phyloP scores from a whole-genome alignment of 2,888 invertebrate species.

The Hermaeophaga mercurialis region DNA sequence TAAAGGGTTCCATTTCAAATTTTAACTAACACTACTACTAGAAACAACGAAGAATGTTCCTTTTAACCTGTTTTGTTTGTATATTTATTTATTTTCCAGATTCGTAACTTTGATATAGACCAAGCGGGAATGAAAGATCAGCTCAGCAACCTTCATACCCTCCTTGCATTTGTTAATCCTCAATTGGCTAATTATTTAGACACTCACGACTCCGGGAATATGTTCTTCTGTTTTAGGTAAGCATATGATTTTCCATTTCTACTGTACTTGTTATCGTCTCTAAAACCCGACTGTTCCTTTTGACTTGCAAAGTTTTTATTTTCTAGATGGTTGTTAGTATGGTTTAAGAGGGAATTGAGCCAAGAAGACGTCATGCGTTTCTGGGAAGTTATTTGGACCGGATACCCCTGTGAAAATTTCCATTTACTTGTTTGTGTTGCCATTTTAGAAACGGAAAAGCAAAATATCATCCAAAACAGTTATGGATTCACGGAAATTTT shows the following conservation, averaged over 20 bases:
- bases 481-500: conserved; percentile 96
- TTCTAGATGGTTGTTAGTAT: conserved; percentile 76
- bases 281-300: too few species aligned
- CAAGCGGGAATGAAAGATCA: conserved; percentile 96
- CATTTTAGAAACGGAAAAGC: conserved; percentile 88
- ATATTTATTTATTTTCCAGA: conserved; percentile 34
- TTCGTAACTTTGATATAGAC: conserved; percentile 92
- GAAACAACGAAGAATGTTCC: background rate
- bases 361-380: conserved; percentile 85
- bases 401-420: conserved; percentile 91
- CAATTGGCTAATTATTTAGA: conserved; percentile 85
- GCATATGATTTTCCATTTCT: too few species aligned
- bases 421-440: conserved; percentile 92
- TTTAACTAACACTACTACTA: too few species aligned
- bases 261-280: too few species aligned
- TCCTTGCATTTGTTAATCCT: conserved; percentile 83
- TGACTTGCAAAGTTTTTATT: too few species aligned
- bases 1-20: too few species aligned
- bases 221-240: conserved; percentile 93
- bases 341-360: conserved; percentile 91
- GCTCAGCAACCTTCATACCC: conserved; percentile 79
- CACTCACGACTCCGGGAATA: conserved; percentile 88
- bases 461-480: conserved; percentile 84
- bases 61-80: too few species aligned
- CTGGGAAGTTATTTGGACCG: conserved; percentile 98